A percentile compares a stretch with the other conserved stretches of the same genome.
phyloP scores from a whole-genome alignment of 2,113 vertebrate species.

The human (Homo sapiens) region GRCh38 chr2:188522001-188522500 shows the following conservation, averaged over 20 bases:
- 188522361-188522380: background rate
- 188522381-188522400: background rate
- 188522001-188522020: too few species aligned
- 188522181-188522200: background rate
- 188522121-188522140: background rate
- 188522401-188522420: background rate
- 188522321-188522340: background rate
- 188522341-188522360: background rate
- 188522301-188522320: too few species aligned
- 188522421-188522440: background rate
- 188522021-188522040: too few species aligned
- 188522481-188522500: background rate
- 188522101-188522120: background rate
- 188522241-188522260: background rate
- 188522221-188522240: constrained; percentile 41
- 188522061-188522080: too few species aligned
- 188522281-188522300: too few species aligned
- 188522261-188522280: too few species aligned
- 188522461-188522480: background rate
- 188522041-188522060: too few species aligned
- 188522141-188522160: background rate
- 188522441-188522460: background rate
- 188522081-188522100: too few species aligned
- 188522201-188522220: background rate
- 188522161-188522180: background rate